Evolutionary conservation across 2,113 vertebrate genomes (phyloP).

Genomic region (Rhegmatorhina hoffmannsi): DNA sequence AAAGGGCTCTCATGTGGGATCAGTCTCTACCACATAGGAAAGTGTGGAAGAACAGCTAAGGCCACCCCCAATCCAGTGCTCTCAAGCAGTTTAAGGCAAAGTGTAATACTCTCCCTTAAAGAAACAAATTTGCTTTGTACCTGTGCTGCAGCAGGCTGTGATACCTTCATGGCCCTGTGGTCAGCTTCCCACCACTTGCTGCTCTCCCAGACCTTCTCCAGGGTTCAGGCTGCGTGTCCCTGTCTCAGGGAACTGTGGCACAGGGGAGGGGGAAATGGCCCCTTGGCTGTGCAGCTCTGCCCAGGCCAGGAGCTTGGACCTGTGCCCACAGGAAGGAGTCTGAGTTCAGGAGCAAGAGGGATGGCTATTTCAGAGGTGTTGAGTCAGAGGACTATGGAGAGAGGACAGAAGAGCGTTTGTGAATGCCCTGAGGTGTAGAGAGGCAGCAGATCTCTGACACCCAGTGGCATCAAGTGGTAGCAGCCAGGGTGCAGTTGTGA

Average conservation of each 20-base stretch:
- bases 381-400: not conserved
- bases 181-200: not conserved
- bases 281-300: not conserved
- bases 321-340: not conserved
- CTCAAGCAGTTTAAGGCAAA: not conserved
- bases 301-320: not conserved
- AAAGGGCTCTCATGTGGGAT: not conserved
- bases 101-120: not conserved
- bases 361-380: not conserved
- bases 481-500: not conserved
- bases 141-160: not conserved
- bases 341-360: not conserved
- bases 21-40: not conserved
- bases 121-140: not conserved
- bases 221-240: accelerated
- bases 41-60: not conserved
- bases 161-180: not conserved
- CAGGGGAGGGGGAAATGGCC: accelerated
- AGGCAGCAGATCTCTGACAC: not conserved
- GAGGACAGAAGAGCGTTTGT: not conserved
- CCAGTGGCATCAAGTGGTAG: slow-evolving; percentile 10
- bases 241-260: not conserved
- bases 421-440: not conserved
- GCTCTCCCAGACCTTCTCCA: not conserved
- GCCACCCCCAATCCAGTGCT: accelerated